Evolutionary conservation across 2,888 invertebrate species (phyloP).

Genomic region (Pachydiplax longipennis): DNA sequence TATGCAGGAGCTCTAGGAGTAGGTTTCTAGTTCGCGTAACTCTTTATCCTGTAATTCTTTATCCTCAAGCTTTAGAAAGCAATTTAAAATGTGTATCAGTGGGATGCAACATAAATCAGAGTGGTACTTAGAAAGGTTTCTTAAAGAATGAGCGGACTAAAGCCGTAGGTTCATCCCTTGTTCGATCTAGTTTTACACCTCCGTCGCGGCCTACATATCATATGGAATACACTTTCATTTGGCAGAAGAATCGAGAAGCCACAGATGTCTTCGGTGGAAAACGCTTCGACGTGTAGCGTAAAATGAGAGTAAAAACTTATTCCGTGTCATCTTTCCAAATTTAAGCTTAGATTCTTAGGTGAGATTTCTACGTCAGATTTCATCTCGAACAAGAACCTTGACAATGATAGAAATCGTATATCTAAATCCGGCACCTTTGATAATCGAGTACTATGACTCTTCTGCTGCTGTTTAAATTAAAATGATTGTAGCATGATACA

Average conservation of each 20-base stretch:
- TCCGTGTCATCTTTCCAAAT: not conserved
- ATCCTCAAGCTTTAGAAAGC: not conserved
- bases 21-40: too few relatives aligned
- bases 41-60: not conserved
- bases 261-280: not conserved
- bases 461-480: too few relatives aligned
- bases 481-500: too few relatives aligned
- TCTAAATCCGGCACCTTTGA: too few relatives aligned
- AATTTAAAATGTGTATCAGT: too few relatives aligned
- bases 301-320: not conserved
- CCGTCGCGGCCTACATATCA: slow-evolving; percentile 14
- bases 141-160: not conserved
- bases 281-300: not conserved
- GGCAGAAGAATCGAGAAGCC: not conserved
- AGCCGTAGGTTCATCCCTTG: not conserved
- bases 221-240: slow-evolving; percentile 23
- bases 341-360: not conserved
- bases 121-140: not conserved
- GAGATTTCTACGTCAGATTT: too few relatives aligned
- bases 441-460: too few relatives aligned
- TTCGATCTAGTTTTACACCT: not conserved
- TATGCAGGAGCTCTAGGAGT: too few relatives aligned
- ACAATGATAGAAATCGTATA: too few relatives aligned
- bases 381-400: too few relatives aligned
- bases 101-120: not conserved